A percentile compares a stretch with the other conserved stretches of the same genome.
Evolutionary conservation across 2,797 vertebrate species (phyloP).

Genomic region (Alfaro cultratus): DNA sequence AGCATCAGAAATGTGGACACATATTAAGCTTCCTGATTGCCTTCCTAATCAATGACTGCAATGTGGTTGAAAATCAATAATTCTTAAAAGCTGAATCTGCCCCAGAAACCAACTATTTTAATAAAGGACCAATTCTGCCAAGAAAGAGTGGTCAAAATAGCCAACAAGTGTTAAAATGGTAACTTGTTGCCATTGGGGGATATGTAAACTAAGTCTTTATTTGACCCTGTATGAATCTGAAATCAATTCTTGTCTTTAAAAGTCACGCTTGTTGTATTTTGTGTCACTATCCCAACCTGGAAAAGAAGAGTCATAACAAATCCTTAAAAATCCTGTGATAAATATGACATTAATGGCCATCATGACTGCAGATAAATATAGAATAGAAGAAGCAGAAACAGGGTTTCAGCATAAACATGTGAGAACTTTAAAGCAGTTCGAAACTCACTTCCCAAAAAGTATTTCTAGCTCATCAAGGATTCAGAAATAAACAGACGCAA

Average conservation of each 20-base stretch:
- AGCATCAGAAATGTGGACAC: background rate
- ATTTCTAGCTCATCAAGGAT: background rate
- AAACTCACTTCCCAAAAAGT: conserved; percentile 1
- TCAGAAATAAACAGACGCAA: background rate
- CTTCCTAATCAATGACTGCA: background rate
- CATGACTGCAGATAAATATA: background rate
- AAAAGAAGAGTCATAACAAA: background rate
- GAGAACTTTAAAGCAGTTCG: background rate
- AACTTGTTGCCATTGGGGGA: background rate
- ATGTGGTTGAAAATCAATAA: background rate
- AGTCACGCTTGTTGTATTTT: background rate
- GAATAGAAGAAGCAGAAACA: conserved; percentile 6
- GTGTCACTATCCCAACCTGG: background rate
- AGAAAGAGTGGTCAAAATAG: background rate
- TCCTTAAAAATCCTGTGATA: background rate
- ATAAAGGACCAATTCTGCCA: background rate
- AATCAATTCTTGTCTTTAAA: background rate
- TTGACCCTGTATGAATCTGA: background rate
- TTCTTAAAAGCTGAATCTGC: background rate
- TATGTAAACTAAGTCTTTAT: background rate
- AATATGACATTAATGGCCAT: background rate
- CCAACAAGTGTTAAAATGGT: background rate
- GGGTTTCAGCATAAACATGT: background rate
- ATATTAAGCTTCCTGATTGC: background rate
- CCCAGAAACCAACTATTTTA: background rate